phyloP scores from a whole-genome alignment of 2,797 vertebrate species.

The Simalia tracyae region DNA sequence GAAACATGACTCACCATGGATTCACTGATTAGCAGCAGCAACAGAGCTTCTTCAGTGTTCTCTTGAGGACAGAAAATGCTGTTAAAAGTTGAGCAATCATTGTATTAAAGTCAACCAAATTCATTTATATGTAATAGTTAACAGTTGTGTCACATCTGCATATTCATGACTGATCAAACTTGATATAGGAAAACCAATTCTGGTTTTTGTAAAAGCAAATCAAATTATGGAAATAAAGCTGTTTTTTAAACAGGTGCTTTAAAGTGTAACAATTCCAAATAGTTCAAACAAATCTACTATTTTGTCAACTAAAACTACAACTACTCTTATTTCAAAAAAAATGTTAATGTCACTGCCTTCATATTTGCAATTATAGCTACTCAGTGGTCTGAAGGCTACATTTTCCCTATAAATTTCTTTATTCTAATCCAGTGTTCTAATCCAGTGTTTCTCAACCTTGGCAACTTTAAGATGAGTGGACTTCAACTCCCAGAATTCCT shows the following conservation, averaged over 20 bases:
- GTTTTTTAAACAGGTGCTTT: conserved; percentile 27
- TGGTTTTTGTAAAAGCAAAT: conserved; percentile 1
- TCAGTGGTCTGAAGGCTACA: neutral
- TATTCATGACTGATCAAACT: neutral
- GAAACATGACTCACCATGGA: conserved; percentile 82
- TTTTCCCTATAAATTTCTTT: conserved; percentile 10
- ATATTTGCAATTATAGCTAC: neutral
- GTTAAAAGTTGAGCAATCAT: conserved; percentile 64
- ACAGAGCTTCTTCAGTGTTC: conserved; percentile 96
- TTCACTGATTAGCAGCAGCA: conserved; percentile 96
- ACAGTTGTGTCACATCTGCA: neutral
- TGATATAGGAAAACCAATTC: neutral
- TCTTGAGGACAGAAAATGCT: conserved; percentile 99
- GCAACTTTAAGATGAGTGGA: too few species aligned
- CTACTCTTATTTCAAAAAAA: neutral
- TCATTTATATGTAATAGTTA: neutral
- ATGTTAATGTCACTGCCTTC: neutral
- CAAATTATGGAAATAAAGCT: conserved; percentile 24
- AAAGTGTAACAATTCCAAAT: conserved; percentile 15
- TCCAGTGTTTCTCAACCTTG: too few species aligned
- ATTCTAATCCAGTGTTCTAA: neutral
- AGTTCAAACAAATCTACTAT: conserved; percentile 4
- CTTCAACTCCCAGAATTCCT: too few species aligned
- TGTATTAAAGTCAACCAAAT: conserved; percentile 14
- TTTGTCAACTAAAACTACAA: conserved; percentile 19